Evolutionary conservation across 1,140 invertebrate genomes (phyloP).

Genomic region (Danaus melanippus): DNA sequence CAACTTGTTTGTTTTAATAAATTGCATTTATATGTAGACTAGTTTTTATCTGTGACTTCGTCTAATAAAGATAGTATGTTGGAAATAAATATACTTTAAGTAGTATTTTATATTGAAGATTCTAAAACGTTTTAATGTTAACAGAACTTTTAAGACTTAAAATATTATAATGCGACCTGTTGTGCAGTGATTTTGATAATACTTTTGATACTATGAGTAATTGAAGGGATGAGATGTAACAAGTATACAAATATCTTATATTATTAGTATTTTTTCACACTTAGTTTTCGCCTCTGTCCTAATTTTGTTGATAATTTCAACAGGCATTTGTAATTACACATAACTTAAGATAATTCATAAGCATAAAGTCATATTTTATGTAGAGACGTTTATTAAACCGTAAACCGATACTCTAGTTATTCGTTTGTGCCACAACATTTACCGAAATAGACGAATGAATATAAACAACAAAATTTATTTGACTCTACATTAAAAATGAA

Average conservation of each 20-base stretch:
- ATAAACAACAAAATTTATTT: constrained; percentile 18
- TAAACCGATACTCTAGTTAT: constrained; percentile 26
- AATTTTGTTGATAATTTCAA: not conserved
- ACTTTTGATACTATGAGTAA: not conserved
- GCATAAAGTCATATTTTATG: constrained; percentile 12
- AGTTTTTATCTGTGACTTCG: no score
- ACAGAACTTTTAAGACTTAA: no score
- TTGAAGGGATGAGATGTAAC: constrained; percentile 3
- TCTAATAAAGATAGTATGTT: no score
- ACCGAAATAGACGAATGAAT: constrained; percentile 15
- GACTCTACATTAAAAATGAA: constrained; percentile 12
- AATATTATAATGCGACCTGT: no score
- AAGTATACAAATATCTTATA: not conserved
- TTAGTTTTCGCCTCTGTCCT: not conserved
- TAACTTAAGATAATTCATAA: not conserved
- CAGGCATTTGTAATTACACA: no score
- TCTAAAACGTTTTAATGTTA: no score
- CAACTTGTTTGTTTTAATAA: constrained; percentile 6
- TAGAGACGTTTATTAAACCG: constrained; percentile 20
- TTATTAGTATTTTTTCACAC: not conserved
- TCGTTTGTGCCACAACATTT: constrained; percentile 14
- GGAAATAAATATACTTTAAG: no score
- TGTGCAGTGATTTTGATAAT: no score
- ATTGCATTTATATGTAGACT: not conserved
- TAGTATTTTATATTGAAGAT: no score